Evolutionary conservation across 2,888 invertebrate species (phyloP), one percentile per base, ranked within the genome.

Genomic region (Nysson spinosus): DNA sequence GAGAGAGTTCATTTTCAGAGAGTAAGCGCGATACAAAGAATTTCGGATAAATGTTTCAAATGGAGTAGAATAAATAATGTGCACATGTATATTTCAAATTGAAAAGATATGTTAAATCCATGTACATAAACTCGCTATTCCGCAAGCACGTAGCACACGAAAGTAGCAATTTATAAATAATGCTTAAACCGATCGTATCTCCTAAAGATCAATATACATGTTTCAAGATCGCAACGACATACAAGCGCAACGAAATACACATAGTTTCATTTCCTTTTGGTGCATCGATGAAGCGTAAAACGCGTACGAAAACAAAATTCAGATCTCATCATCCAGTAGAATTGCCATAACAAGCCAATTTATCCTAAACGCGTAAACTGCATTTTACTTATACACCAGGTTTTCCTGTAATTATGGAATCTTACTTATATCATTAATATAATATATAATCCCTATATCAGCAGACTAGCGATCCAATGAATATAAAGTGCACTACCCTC

Each of bases 141-240:
- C 19, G 34, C 51, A 46, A 40, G 52, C 49, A 50, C 35, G 5
- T 46, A 6, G 32, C 16, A 6, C 46, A 39, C 17, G 42, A 61
- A 42, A 55, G 39, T 60, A 43, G 24, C 11, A 24, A 20, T 32
- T 52, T 20, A 52, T 47, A 50, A 72, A 60, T 55, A 56, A 51
- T 26, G n/a, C n/a, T 5, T 58, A 43, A 47, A 52, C 49, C 16
- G 20, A 51, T 52, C 42, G 19, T 42, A 58, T 30, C 11, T 70
- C 47, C 6, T 32, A 55, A 57, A 68, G 63, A 47, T 43, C 44
- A 62, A 69, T 39, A 28, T 76, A 76, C 60, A 71, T 56, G 42
- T 46, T 69, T 66, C 55, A 46, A n/a, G n/a, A 67, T 69, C 24
- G 34, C 71, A 62, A 75, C 26, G 39, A 30, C 70, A 44, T 52